Conservation (phyloP, 2,113 vertebrate genomes). For the Opisthocomus hoazin region DNA sequence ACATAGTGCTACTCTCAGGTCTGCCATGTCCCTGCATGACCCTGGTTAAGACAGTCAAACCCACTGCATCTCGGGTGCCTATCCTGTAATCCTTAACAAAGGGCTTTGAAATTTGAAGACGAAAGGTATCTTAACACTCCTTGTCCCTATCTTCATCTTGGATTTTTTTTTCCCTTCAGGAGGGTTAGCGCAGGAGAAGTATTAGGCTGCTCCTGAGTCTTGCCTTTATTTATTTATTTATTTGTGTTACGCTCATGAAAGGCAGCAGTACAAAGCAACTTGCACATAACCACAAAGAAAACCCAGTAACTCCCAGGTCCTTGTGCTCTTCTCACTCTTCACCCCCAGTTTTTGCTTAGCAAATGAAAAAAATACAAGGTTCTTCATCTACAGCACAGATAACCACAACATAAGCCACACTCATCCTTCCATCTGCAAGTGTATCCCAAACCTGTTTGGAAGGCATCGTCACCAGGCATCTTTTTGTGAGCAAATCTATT, state of each 20-base stretch:
- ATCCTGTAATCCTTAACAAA: background rate
- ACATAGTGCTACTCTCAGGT: background rate
- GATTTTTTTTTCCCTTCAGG: background rate
- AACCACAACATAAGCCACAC: background rate
- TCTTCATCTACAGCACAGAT: background rate
- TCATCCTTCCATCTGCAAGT: background rate
- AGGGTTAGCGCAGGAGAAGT: background rate
- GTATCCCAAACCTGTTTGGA: background rate
- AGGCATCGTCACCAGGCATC: background rate
- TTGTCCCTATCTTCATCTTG: background rate
- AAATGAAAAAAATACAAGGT: background rate
- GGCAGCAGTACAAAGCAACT: background rate
- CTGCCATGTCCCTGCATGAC: background rate
- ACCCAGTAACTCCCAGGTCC: fast-evolving
- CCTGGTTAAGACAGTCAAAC: background rate
- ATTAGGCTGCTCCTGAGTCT: background rate
- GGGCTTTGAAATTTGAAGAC: background rate
- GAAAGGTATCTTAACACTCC: background rate
- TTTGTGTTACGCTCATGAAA: background rate
- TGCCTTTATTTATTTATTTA: background rate
- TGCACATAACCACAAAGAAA: background rate
- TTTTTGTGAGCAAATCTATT: background rate
- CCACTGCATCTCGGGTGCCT: background rate
- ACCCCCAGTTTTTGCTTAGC: background rate
- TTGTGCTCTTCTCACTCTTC: background rate